phyloP scores from a whole-genome alignment of 2,797 vertebrate species.

The Hafferia zeledoni region DNA sequence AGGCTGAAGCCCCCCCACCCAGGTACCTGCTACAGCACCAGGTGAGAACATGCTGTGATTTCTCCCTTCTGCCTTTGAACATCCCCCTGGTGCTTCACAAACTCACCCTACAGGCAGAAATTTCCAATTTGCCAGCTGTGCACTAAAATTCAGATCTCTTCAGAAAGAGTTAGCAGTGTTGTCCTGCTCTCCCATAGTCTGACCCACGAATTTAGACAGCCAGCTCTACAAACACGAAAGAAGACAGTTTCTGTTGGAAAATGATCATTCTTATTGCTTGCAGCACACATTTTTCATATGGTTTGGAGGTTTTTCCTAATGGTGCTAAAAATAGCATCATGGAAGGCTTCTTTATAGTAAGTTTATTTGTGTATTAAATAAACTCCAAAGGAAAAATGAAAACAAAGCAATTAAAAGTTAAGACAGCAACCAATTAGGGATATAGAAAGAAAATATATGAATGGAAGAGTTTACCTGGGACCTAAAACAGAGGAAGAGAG shows the following conservation, averaged over 20 bases:
- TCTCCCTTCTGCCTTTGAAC: not conserved
- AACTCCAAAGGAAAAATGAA: not conserved
- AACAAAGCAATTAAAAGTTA: not conserved
- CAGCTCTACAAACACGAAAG: not conserved
- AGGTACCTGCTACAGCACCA: rapidly evolving
- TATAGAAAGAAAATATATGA: not conserved
- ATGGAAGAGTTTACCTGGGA: not conserved
- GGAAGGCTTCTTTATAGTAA: not conserved
- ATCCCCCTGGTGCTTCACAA: not conserved
- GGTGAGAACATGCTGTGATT: not conserved
- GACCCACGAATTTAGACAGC: not conserved
- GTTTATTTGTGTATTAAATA: not conserved
- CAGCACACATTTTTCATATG: not conserved
- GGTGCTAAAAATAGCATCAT: not conserved
- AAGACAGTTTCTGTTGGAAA: not conserved
- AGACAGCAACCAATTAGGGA: not conserved
- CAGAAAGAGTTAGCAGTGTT: not conserved
- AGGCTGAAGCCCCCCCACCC: rapidly evolving
- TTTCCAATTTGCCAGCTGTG: not conserved
- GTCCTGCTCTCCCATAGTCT: not conserved
- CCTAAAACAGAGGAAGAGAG: not conserved
- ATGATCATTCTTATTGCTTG: not conserved
- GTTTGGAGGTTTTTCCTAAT: not conserved
- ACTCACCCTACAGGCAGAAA: not conserved
- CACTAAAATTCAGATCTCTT: not conserved